Base-by-base conservation (phyloP, 2,113 vertebrate species). In the Oreochromis spilurus region DNA sequence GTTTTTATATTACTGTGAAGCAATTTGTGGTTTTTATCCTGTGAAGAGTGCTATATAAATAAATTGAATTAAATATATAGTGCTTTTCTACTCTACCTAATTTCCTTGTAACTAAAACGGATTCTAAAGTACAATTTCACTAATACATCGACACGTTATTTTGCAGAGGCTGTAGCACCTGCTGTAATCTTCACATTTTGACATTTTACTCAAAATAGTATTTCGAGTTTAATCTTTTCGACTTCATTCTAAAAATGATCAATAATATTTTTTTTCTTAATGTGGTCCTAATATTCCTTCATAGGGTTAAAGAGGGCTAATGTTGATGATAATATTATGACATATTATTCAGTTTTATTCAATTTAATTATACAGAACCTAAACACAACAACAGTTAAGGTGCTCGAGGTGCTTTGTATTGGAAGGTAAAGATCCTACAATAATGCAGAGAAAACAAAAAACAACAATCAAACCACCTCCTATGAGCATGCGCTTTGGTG, bases 101-200 rank as follows among this genome's bases (percentile, higher is more conserved):
- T 21, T 1, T 54, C 10, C n/a, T 54, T 54, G 53, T 54, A 54
- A 54, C 53, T 54, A 13, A 54, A 54, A 12, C n/a, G 24, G 53
- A 54, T 54, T 54, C n/a, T 54, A 24, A 54, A 54, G 53, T 54
- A 54, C 53, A 21, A 54, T 55, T 55, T 55, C 53, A 55, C 53
- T 55, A 55, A 55, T 5, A 55, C 53, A 55, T 55, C 10, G 6
- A 55, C n/a, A 24, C 0, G 3, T 55, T 12, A 12, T 54, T 55
- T 24, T 55, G 53, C 53, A 54, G 53, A 24, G n/a, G 10, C 5
- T 55, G 0, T 13, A 57, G 54, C 0, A 57, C 21, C 54, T 26
- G 54, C 24, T 0, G 12, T 14, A 57, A 14, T 57, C 54, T 55
- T 55, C 54, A 55, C 54, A 57, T 57, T 26, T 26, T 8, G 54